Evolutionary conservation across 2,113 vertebrate genomes (phyloP).

Genomic region (Dolichallabes microphthalmus): DNA sequence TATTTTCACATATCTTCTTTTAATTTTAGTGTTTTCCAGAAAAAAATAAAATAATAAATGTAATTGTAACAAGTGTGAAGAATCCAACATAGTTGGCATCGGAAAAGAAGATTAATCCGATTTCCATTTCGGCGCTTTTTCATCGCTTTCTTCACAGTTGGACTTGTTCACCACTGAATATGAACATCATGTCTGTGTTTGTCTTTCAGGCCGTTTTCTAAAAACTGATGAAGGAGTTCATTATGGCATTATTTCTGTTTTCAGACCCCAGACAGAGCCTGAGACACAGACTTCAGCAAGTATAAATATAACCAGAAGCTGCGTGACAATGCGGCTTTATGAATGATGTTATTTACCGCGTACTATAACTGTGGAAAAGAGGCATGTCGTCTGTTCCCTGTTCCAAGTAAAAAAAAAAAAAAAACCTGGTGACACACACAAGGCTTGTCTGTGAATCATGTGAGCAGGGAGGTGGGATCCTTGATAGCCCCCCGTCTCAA

Average conservation of each 20-base stretch:
- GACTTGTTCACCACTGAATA: conserved; percentile 31
- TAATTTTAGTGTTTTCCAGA: not conserved
- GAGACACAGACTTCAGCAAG: not conserved
- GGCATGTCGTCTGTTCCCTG: conserved; percentile 13
- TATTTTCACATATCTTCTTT: not conserved
- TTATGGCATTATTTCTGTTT: conserved; percentile 27
- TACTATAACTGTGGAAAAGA: conserved; percentile 37
- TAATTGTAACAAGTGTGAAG: not conserved
- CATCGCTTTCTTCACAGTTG: conserved; percentile 8
- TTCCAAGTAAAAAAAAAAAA: conserved; percentile 26
- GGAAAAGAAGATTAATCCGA: not conserved
- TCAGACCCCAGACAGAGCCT: conserved; percentile 20
- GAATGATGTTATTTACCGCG: conserved; percentile 39
- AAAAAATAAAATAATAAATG: not conserved
- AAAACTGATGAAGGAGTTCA: conserved; percentile 33
- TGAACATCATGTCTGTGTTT: conserved; percentile 31
- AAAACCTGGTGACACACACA: conserved; percentile 68
- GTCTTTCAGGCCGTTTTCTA: conserved; percentile 15
- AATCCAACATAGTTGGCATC: not conserved
- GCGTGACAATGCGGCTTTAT: conserved; percentile 41
- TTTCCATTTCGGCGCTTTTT: not conserved
- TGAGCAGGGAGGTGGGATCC: conserved; percentile 67
- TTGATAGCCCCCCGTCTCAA: conserved; percentile 85
- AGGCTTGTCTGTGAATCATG: conserved; percentile 82
- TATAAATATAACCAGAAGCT: conserved; percentile 44